Base-by-base conservation (phyloP, 92 coral and sea anemone genomes). In the Metridium senile region DNA sequence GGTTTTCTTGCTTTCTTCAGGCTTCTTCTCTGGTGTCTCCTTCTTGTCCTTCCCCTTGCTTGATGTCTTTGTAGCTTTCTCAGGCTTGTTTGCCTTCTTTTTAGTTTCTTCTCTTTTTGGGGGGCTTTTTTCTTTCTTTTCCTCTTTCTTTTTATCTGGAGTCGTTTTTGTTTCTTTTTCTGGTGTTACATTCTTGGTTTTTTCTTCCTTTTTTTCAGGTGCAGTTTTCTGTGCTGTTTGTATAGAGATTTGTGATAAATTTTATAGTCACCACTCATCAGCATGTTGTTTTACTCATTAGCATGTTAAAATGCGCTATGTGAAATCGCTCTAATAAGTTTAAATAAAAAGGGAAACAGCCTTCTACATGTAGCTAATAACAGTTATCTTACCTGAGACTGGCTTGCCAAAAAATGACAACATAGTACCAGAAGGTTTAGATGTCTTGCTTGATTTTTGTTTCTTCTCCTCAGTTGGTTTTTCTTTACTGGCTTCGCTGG, bases 391-490 rank as follows among this genome's bases (percentile, higher is more conserved):
- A 88, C 92, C 92, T 74, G 89, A 26, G 28, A 51, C 64, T 74
- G 71, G 51, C 62, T 84, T 74, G 18, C 92, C 92, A 88, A 88
- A 88, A 33, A 88, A 88, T 68, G 92, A 88, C 45, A 72, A 58
- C 86, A 83, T 70, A 67, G 83, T 69, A 2, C 90, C 86, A 57
- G 81, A 31, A 56, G 72, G 56, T 54, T 66, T 86, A 57, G 79
- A n/a, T 26, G 64, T 22, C 39, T 76, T 83, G 31, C 43, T 62
- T 57, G 68, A 1, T 54, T 74, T 83, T 25, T 45, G 22, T 25
- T 71, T 75, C 35, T 75, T 75, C 16, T 75, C 33, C 10, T 17
- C 29, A 13, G 23, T 39, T 0, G 21, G 27, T 65, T 11, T 47
- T 71, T 77, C 81, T 58, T 31, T 26, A 61, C 1, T 72, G 31